Evolutionary conservation across 2,888 invertebrate genomes (phyloP).

Genomic region (Drosophila testacea): DNA sequence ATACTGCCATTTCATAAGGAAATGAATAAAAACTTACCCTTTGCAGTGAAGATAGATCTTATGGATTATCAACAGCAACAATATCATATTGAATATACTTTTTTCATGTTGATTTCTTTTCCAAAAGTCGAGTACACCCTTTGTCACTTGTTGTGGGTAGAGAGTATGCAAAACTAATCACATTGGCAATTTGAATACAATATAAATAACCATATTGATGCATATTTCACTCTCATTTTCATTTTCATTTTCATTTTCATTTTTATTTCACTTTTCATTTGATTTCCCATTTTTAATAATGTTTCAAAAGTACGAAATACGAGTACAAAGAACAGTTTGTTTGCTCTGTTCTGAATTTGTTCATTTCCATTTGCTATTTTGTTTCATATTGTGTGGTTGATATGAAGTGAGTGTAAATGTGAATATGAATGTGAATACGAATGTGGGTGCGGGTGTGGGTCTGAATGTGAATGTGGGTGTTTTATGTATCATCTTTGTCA

Average conservation of each 20-base stretch:
- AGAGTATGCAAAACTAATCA: background rate
- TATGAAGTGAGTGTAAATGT: background rate
- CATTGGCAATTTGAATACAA: background rate
- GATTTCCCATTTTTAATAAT: background rate
- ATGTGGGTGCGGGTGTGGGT: no score
- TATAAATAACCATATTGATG: background rate
- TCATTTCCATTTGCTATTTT: background rate
- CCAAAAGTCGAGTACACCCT: background rate
- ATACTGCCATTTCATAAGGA: no score
- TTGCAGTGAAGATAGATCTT: no score
- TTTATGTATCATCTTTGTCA: background rate
- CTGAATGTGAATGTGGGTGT: background rate
- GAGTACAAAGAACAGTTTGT: background rate
- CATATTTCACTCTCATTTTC: background rate
- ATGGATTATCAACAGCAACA: no score
- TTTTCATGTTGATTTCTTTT: no score
- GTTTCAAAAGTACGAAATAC: background rate
- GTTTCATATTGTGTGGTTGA: background rate
- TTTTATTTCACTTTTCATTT: background rate
- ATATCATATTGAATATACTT: no score
- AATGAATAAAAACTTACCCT: no score
- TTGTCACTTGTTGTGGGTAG: background rate
- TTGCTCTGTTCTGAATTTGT: background rate
- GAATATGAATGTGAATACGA: background rate
- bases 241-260: background rate